Percentiles rank a stretch among this genome's conserved stretches.
phyloP scores from a whole-genome alignment of 2,888 invertebrate species.

The Allolobophora icterica region DNA sequence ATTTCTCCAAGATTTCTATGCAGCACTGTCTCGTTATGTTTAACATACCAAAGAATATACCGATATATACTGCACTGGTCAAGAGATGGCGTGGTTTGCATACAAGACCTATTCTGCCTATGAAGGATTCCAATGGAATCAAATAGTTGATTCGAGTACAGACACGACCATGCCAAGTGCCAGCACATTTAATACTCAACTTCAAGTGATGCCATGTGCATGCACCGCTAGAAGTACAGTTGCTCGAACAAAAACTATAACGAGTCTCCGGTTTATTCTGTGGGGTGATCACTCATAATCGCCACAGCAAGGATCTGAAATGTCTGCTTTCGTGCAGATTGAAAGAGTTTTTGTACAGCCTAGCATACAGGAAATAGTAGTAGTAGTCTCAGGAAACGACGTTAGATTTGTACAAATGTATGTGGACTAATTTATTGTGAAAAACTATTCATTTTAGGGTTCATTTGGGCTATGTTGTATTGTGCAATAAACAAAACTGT shows the following conservation, averaged over 20 bases:
- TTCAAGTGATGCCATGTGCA: too few species aligned
- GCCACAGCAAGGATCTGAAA: too few species aligned
- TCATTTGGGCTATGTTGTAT: neutral
- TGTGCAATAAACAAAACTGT: neutral
- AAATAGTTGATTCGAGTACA: neutral
- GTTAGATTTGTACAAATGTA: conserved; percentile 17
- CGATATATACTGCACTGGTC: neutral
- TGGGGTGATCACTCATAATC: too few species aligned
- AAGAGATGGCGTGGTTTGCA: neutral
- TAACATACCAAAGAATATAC: neutral
- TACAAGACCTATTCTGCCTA: neutral
- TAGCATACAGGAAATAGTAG: neutral
- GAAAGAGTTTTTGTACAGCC: neutral
- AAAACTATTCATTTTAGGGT: neutral
- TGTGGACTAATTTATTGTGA: conserved; percentile 1
- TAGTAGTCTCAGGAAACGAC: neutral
- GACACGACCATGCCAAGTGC: too few species aligned
- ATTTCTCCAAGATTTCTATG: conserved; percentile 65
- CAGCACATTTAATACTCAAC: neutral
- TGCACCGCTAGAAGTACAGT: too few species aligned
- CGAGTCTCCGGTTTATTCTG: too few species aligned
- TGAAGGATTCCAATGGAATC: neutral
- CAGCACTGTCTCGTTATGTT: conserved; percentile 53
- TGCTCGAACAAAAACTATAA: too few species aligned
- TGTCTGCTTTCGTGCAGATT: neutral